A percentile compares a stretch with the other conserved stretches of the same genome.
phyloP scores from a whole-genome alignment of 2,113 vertebrate species.

The Tychaedon coryphoeus region DNA sequence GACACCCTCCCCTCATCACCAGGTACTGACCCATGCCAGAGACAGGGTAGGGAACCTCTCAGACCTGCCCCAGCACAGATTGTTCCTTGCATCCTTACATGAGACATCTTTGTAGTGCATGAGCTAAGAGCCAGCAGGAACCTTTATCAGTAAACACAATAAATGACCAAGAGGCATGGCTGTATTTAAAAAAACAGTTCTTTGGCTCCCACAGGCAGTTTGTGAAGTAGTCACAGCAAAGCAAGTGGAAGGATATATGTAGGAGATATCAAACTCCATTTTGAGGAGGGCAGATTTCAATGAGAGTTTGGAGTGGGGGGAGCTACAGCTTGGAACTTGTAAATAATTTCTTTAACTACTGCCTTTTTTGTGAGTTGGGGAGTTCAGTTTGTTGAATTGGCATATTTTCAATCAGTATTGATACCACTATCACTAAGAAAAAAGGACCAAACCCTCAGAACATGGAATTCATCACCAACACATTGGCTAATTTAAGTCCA shows the following conservation, averaged over 20 bases:
- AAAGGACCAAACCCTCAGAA: not conserved
- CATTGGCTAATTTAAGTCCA: not conserved
- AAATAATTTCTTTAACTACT: not conserved
- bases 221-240: not conserved
- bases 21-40: not conserved
- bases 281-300: not conserved
- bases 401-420: not conserved
- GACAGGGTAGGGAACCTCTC: not conserved
- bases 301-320: not conserved
- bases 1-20: not conserved
- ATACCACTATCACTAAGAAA: not conserved
- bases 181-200: not conserved
- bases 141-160: not conserved
- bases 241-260: not conserved
- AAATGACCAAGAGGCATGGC: not conserved
- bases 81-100: not conserved
- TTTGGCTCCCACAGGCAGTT: not conserved
- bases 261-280: not conserved
- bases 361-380: not conserved
- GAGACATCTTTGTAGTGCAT: not conserved
- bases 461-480: not conserved
- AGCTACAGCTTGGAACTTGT: not conserved
- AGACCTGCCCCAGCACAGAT: not conserved
- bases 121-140: not conserved
- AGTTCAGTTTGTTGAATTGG: not conserved